These are phyloP conservation scores for Ormyrus pomaceus DNA, from an alignment of 2,888 invertebrate species.

Conservation along the genomic window DNA sequence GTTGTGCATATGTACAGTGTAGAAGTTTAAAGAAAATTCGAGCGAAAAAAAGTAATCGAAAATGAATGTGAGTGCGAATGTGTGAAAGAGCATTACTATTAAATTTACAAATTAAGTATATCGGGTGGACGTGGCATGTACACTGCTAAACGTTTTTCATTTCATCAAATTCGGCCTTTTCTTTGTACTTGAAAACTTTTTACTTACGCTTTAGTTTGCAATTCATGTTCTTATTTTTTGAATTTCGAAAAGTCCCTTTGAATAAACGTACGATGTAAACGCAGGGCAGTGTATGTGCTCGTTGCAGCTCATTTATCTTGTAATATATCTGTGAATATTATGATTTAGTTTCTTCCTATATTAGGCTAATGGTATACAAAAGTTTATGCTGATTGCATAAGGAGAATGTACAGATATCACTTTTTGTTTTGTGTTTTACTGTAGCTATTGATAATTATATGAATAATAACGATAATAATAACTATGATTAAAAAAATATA, in stretches of 20 bases:
- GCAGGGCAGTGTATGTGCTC: constrained; percentile 66
- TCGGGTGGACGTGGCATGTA: constrained; percentile 63
- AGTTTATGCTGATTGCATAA: constrained; percentile 74
- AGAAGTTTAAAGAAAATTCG: constrained; percentile 63
- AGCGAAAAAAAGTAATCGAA: constrained; percentile 40
- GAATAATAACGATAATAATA: constrained; percentile 76
- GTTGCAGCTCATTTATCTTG: constrained; percentile 71
- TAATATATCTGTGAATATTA: constrained; percentile 76
- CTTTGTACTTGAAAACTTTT: constrained; percentile 16
- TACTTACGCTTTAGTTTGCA: constrained; percentile 24
- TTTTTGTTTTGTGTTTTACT: constrained; percentile 76
- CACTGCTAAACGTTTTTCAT: constrained; percentile 57
- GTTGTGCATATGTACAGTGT: constrained; percentile 76
- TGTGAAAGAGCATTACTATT: constrained; percentile 64
- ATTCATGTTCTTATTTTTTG: constrained; percentile 48
- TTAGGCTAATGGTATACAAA: constrained; percentile 74
- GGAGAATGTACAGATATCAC: constrained; percentile 75
- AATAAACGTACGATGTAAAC: constrained; percentile 27
- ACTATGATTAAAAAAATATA: constrained; percentile 74
- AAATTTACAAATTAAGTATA: constrained; percentile 71
- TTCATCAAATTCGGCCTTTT: constrained; percentile 24
- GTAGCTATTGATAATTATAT: constrained; percentile 76
- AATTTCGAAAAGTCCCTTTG: constrained; percentile 31
- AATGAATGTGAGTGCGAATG: constrained; percentile 43
- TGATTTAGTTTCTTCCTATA: constrained; percentile 75